Percentiles rank a stretch among this genome's conserved stretches.
These are phyloP conservation scores for Leucania comma DNA, from an alignment of 2,888 invertebrate species.

Conservation along the genomic window DNA sequence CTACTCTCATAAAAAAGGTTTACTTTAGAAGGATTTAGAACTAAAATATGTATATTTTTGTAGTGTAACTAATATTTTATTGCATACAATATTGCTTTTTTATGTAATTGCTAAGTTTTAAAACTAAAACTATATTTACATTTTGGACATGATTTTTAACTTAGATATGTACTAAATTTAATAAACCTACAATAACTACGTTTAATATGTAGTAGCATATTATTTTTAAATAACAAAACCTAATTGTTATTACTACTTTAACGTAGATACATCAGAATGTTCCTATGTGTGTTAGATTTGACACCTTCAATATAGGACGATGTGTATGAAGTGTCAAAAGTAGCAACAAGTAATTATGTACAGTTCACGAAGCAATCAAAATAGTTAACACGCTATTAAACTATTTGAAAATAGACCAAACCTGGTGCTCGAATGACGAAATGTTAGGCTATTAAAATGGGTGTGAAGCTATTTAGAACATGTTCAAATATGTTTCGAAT, in stretches of 20 bases:
- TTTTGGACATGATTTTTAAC: slow-evolving; percentile 25
- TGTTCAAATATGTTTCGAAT: slow-evolving; percentile 26
- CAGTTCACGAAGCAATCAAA: slow-evolving; percentile 80
- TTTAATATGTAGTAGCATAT: slow-evolving; percentile 33
- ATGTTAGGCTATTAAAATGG: slow-evolving; percentile 14
- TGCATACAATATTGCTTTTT: slow-evolving; percentile 56
- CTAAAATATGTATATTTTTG: slow-evolving; percentile 10
- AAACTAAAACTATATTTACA: slow-evolving; percentile 36
- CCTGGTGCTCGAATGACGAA: slow-evolving; percentile 41
- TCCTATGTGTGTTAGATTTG: slow-evolving; percentile 60
- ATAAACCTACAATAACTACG: slow-evolving; percentile 29
- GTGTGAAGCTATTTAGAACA: slow-evolving; percentile 30
- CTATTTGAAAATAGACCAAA: slow-evolving; percentile 61
- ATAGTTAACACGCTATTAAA: slow-evolving; percentile 73
- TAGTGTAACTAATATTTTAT: slow-evolving; percentile 42
- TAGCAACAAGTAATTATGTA: slow-evolving; percentile 79
- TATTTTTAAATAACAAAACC: slow-evolving; percentile 40
- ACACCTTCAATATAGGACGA: slow-evolving; percentile 69
- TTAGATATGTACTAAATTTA: not conserved
- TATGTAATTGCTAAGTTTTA: slow-evolving; percentile 8
- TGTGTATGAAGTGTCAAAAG: slow-evolving; percentile 73
- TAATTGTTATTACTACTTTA: slow-evolving; percentile 41
- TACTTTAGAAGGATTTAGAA: not conserved
- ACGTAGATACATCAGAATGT: slow-evolving; percentile 40
- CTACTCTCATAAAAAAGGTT: not conserved